phyloP scores from a whole-genome alignment of 2,113 vertebrate species.

The Protobothrops flavoviridis region DNA sequence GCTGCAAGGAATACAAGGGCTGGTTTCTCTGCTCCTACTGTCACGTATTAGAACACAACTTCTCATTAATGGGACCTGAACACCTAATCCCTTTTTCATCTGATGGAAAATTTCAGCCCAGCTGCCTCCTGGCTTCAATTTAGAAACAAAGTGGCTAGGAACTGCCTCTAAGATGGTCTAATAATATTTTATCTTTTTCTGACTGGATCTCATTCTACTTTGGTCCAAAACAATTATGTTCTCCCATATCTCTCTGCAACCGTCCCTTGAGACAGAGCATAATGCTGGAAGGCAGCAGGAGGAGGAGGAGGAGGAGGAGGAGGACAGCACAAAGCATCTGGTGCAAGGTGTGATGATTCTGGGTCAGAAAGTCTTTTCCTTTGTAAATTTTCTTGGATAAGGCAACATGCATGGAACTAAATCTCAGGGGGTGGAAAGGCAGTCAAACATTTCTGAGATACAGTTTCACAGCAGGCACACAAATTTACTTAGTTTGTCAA shows the following conservation, averaged over 20 bases:
- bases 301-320: not conserved
- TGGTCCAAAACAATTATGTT: not conserved
- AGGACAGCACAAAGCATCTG: not conserved
- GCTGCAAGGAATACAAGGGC: not conserved
- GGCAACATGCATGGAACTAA: slow-evolving; percentile 12
- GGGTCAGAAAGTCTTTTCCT: slow-evolving; percentile 38
- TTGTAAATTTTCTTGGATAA: slow-evolving; percentile 37
- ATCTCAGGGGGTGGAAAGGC: not conserved
- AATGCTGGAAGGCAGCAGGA: not conserved
- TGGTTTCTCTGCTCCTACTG: not conserved
- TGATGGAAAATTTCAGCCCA: slow-evolving; percentile 37
- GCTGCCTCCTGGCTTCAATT: slow-evolving; percentile 33
- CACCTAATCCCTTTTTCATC: slow-evolving; percentile 39
- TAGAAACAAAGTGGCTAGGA: slow-evolving; percentile 24
- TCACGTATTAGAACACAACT: slow-evolving; percentile 4
- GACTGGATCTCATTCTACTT: slow-evolving; percentile 1
- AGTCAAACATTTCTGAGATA: not conserved
- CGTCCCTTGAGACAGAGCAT: not conserved
- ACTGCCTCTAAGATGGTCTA: slow-evolving; percentile 15
- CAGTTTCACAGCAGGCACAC: slow-evolving; percentile 3
- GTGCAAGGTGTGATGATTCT: not conserved
- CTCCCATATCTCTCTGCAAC: not conserved
- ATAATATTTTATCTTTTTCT: not conserved
- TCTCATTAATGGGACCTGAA: slow-evolving; percentile 16
- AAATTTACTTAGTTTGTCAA: not conserved